Evolutionary conservation across 2,888 invertebrate genomes (phyloP), one percentile per base, ranked within the genome.

Genomic region (Gastrophysa polygoni): DNA sequence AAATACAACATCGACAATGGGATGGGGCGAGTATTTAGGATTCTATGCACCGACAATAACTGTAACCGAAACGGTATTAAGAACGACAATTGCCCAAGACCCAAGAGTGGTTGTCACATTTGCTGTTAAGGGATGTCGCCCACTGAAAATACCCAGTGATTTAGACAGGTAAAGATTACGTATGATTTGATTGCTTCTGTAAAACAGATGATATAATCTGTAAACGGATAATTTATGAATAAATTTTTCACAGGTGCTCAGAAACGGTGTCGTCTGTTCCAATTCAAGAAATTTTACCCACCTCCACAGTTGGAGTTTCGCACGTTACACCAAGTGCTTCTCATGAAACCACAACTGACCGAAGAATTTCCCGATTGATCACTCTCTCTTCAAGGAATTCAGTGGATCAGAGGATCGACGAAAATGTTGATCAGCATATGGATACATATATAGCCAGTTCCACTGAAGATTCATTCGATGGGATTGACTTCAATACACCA

Each of bases 41-140:
- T 59, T 81, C 18, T 76, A 74, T 20, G 76, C 77, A 8, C 77
- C 78, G 6, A 81, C 80, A 2, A 75, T 79, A 8, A 82, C 81
- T 7, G 72, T 78, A 14, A 80, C 77, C 2, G 65, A 73, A 29
- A 73, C 76, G 1, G 63, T 74, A 46, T 34, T 77, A 3, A 63
- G 73, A 55, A 79, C 79, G 2, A 73, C 76, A 4, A 75, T 75
- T 1, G 71, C 77, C 6, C 52, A 72, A 57, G 80, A 82, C 69
- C 79, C 80, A 1, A 68, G 74, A 44, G 75, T 78, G 0, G 75
- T 80, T 4, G 78, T 82, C 20, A 82, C 81, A 5, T 82, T 80
- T 68, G 79, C 81, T 11, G 77, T 82, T 5, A 76, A 75, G 61
- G 81, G 81, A n/a, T 82, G 82, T 61, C 76, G 73, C 56, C 82